Evolutionary conservation across 92 coral and sea anemone genomes (phyloP), one percentile per base, ranked within the genome.

Genomic region (Zoanthus sansibaricus): DNA sequence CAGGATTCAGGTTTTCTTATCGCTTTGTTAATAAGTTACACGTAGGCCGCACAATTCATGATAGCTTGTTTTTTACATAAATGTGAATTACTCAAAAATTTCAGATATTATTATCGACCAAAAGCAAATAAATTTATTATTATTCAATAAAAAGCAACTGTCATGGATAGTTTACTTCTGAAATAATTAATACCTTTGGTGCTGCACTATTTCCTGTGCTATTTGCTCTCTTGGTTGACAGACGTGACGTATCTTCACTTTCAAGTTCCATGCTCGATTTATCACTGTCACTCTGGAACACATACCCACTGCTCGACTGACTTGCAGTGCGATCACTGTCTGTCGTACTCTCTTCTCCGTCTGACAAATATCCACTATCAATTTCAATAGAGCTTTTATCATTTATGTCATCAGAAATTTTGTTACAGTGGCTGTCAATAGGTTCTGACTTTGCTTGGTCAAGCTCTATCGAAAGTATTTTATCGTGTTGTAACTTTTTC

Each of bases 301-400:
- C 72, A 78, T 72, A 61, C 42, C 83, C 83, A 42, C 54, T 59
- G 83, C 72, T 61, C 14, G 47, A 78, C 32, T 55, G 83, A 20
- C 68, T 31, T 6, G 21, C 31, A 16, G 51, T 56, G 13, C 31
- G 25, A 64, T 86, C 94, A 20, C 93, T 56, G 69, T 92, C 95
- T 33, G 95, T 90, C 48, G 7, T 62, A n/a, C 92, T 92, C 72
- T 82, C 91, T 59, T 92, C 97, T 9, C 68, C 89, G 67, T 94
- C 98, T 20, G 98, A 94, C 82, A 94, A 47, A 78, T 92, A 94
- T 32, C 98, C 98, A 76, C 98, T 94, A 20, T 94, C 98, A 75
- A 86, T 76, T 37, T 90, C 91, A 46, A 92, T 55, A 18, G 84
- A 71, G 9, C 72, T 86, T 32, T 46, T 58, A 20, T 14, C 64